These are phyloP conservation scores for Cryptocephalus primarius DNA, from an alignment of 2,888 invertebrate genomes.

Conservation along the genomic window DNA sequence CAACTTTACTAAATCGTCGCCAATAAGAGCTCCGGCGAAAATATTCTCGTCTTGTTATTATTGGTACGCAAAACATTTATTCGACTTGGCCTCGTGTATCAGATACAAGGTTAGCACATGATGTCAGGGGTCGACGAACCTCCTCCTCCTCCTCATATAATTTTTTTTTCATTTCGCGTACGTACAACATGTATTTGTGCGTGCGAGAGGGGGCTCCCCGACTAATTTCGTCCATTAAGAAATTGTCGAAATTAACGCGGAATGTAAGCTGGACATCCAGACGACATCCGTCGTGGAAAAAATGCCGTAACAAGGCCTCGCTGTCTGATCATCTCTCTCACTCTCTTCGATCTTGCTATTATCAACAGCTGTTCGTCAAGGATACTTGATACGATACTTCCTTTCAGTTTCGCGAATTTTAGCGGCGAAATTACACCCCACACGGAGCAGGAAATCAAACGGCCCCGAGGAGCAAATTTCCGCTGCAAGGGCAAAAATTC, in stretches of 20 bases:
- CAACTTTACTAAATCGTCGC: too few species aligned
- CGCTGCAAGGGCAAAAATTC: too few species aligned
- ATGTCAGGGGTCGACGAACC: not conserved
- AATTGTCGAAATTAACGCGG: constrained; percentile 23
- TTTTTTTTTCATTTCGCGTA: too few species aligned
- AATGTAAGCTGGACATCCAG: constrained; percentile 3
- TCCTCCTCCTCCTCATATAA: too few species aligned
- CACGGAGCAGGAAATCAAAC: not conserved
- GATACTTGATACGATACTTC: not conserved
- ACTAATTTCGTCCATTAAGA: constrained; percentile 21
- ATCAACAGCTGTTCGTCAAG: not conserved
- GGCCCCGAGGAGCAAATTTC: not conserved
- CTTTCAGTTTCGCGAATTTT: not conserved
- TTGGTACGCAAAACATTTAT: not conserved
- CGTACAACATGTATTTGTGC: too few species aligned
- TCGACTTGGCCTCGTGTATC: not conserved
- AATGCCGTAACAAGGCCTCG: too few species aligned
- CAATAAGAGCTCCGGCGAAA: not conserved
- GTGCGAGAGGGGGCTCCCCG: constrained; percentile 2
- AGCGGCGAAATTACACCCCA: not conserved
- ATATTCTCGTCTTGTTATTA: not conserved
- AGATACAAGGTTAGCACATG: not conserved
- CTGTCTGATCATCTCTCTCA: too few species aligned
- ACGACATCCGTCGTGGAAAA: not conserved
- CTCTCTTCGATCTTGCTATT: too few species aligned